Base-by-base conservation (phyloP, 2,113 vertebrate genomes). In the Campylomormyrus numenius region DNA sequence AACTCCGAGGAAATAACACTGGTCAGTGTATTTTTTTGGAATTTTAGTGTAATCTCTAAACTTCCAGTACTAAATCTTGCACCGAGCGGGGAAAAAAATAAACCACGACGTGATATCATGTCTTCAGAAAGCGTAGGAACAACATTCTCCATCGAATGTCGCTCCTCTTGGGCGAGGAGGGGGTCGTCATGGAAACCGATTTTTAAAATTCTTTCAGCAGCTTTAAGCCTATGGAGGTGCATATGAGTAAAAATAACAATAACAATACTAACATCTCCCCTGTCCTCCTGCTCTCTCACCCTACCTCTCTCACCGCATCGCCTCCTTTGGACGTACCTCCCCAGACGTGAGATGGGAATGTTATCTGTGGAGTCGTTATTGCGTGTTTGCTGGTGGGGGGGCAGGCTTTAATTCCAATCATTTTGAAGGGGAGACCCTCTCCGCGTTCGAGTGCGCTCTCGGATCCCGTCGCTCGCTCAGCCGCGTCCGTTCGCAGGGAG, bases 121-220 rank as follows among this genome's bases (percentile, higher is more conserved):
- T 85, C 89, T 87, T 89, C 89, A 90, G 52, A 88, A 89, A 89
- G 80, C 53, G 49, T n/a, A 74, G 58, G 90, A 91, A 91, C 91
- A 91, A 91, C 88, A 89, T 91, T 90, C 91, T 88, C 31, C 53
- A n/a, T 92, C 91, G 85, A 88, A 92, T 94, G 91, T 45, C 92
- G 91, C 93, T 93, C 94, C 94, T 94, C 70, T 45, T 91, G 92
- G 94, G 94, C 92, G 92, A 91, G 70, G 90, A 91, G 94, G 56
- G 88, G 87, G 94, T 97, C 95, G 95, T 96, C 96, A 97, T 97
- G 96, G 97, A 96, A 97, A 97, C 97, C 89, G 93, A 95, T 95
- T 94, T 93, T 94, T 94, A 95, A 93, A 94, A 96, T 95, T 94
- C 95, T 92, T 90, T 48, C 13, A 93, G 94, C 92, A 94, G 95